Percentiles rank a stretch among this genome's conserved stretches.
Conservation (phyloP, 1,140 invertebrate genomes). For the Hirudo medicinalis region DNA sequence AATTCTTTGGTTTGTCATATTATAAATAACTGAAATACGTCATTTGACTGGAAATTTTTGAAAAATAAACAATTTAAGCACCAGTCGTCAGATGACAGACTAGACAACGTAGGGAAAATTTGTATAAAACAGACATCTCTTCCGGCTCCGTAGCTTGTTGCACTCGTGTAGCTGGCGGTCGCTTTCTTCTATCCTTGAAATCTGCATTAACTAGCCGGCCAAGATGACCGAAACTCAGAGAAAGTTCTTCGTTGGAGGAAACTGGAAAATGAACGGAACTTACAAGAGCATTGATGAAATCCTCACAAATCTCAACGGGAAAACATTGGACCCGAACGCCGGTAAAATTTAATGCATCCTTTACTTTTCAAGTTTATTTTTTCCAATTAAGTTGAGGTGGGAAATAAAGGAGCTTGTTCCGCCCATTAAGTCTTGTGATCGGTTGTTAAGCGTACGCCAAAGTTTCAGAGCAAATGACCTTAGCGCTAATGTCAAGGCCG, state of each 20-base stretch:
- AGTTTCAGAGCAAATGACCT: constrained; percentile 6
- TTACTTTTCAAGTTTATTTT: neutral
- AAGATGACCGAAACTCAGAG: constrained; percentile 39
- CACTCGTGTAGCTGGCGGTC: no score
- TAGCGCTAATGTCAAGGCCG: constrained; percentile 11
- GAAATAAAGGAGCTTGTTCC: neutral
- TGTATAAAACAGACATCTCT: no score
- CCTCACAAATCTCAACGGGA: constrained; percentile 58
- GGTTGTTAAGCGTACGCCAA: neutral
- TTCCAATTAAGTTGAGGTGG: neutral
- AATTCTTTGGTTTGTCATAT: no score
- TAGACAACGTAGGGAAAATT: no score
- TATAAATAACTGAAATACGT: no score
- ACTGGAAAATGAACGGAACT: constrained; percentile 87
- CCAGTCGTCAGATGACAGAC: no score
- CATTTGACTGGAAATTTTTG: no score
- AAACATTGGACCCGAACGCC: constrained; percentile 49
- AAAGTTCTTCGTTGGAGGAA: constrained; percentile 96
- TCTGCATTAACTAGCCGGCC: neutral
- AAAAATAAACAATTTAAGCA: no score
- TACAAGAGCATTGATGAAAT: constrained; percentile 69
- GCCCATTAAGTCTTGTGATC: neutral
- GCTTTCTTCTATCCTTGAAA: no score
- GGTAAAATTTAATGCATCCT: neutral
- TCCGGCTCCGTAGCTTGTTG: no score